phyloP scores from a whole-genome alignment of 2,888 invertebrate genomes.

The Epistrophe grossulariae region DNA sequence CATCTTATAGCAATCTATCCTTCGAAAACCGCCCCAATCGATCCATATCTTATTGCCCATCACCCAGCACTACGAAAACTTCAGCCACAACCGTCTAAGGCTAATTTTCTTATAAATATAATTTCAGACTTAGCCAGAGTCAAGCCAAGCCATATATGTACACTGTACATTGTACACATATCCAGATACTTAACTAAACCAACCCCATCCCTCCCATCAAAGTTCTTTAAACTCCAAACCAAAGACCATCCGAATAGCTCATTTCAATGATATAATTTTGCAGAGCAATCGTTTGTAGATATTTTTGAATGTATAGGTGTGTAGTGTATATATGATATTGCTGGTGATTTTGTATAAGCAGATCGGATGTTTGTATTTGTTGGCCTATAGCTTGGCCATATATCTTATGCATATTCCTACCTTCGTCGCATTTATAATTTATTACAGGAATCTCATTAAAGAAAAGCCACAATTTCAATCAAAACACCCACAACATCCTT shows the following conservation, averaged over 20 bases:
- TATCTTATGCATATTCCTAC: slow-evolving; percentile 76
- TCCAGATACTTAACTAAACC: slow-evolving; percentile 21
- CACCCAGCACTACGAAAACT: slow-evolving; percentile 42
- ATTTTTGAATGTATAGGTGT: slow-evolving; percentile 11
- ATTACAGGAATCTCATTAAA: slow-evolving; percentile 78
- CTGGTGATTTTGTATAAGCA: slow-evolving; percentile 47
- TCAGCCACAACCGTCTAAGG: slow-evolving; percentile 67
- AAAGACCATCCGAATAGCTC: slow-evolving; percentile 53
- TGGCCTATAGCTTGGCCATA: slow-evolving; percentile 62
- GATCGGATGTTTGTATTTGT: slow-evolving; percentile 51
- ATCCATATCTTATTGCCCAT: slow-evolving; percentile 30
- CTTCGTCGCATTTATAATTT: slow-evolving; percentile 77
- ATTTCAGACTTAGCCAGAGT: slow-evolving; percentile 66
- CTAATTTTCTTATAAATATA: slow-evolving; percentile 75
- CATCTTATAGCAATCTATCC: slow-evolving; percentile 26
- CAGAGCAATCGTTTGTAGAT: slow-evolving; percentile 55
- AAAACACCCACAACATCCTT: slow-evolving; percentile 76
- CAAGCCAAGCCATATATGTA: slow-evolving; percentile 9
- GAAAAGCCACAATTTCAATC: slow-evolving; percentile 77
- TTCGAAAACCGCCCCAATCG: slow-evolving; percentile 30
- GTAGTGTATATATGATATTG: not conserved
- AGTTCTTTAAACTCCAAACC: slow-evolving; percentile 21
- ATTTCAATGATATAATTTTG: slow-evolving; percentile 71
- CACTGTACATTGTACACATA: not conserved
- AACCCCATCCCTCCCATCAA: slow-evolving; percentile 34